Base-by-base conservation (phyloP, 2,797 vertebrate species). In the Sarcophilus harrisii region DNA sequence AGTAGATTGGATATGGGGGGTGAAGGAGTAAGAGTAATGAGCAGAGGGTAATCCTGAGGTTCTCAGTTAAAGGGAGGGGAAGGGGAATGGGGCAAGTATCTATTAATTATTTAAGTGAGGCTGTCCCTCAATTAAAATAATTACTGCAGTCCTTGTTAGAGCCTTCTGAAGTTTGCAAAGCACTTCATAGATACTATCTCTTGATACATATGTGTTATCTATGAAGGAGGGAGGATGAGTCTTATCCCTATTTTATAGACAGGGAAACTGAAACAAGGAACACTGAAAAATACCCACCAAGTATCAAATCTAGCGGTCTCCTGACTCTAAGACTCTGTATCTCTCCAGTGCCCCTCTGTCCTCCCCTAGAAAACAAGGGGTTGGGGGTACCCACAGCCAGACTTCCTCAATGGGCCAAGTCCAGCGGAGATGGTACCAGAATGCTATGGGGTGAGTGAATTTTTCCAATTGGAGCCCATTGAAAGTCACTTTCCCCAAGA, bases 401-500 rank as follows among this genome's bases (percentile, higher is more conserved):
- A 27, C 66, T 73, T 73, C n/a, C 21, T 21, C 18, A 3, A 38
- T 38, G 66, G 5, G 0, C 10, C 21, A 11, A 24, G n/a, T 24
- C 9, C 3, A 0, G 10, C 1, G 27, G 18, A 45, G 0, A 45
- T 10, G 38, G 38, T 11, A 45, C 38, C 73, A 45, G 38, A 24
- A 81, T 2, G 9, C 38, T 45, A 10, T 45, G 38, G 21, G 18
- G 3, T 1, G 32, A 66, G 62, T 2, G 66, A 81, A n/a, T 9
- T 27, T 45, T 27, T 29, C 73, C 66, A 73, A 0, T 10, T 18
- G 66, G 66, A 38, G n/a, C 66, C 38, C n/a, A n/a, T 6, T 66
- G n/a, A 66, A n/a, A 66, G 32, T n/a, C 30, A 66, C 32, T 66
- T 38, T 6, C 18, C 62, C 16, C 16, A 73, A 21, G 16, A 21